Conservation (phyloP, 2,113 vertebrate genomes). For the Chitala chitala region DNA sequence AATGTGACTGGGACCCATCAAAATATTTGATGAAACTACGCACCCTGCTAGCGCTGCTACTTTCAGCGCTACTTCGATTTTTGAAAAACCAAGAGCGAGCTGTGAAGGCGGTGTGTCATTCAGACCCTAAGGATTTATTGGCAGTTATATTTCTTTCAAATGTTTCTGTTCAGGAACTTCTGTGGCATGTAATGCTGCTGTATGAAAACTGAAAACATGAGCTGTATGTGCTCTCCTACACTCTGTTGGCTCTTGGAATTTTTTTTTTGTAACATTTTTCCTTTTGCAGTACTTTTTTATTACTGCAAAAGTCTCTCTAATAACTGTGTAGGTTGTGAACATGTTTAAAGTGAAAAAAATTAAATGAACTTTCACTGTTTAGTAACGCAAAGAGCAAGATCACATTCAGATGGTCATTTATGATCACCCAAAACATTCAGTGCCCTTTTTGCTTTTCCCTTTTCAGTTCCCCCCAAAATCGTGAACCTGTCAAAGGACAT, state of each 20-base stretch:
- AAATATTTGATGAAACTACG: neutral
- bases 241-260: neutral
- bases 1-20: neutral
- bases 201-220: no score
- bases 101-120: neutral
- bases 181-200: neutral
- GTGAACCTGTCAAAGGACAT: constrained; percentile 60
- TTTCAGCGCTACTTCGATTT: neutral
- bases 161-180: constrained; percentile 4
- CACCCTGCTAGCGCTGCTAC: neutral
- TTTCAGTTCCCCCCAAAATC: constrained; percentile 68
- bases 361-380: neutral
- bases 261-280: no score
- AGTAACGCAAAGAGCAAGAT: neutral
- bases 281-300: no score
- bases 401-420: neutral
- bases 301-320: no score
- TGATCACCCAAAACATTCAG: neutral
- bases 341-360: neutral
- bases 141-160: neutral
- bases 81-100: no score
- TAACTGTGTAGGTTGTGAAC: neutral
- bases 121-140: constrained; percentile 4
- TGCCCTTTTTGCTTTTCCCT: constrained; percentile 15
- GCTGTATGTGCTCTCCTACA: neutral